phyloP scores from a whole-genome alignment of 2,797 vertebrate species.

The Uromys caudimaculatus region DNA sequence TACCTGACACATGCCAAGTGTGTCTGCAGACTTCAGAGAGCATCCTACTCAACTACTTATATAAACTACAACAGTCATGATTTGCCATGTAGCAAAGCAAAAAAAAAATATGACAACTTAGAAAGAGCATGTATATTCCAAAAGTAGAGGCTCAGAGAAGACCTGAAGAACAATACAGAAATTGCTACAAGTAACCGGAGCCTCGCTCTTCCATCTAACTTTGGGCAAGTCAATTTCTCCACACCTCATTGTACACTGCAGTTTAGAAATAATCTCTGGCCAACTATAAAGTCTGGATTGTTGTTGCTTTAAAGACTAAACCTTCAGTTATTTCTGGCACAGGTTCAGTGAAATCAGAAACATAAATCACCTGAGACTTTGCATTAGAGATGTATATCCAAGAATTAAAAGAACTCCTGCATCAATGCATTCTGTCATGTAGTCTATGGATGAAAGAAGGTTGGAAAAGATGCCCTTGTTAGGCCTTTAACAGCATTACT shows the following conservation, averaged over 20 bases:
- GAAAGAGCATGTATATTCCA: not conserved
- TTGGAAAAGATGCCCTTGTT: not conserved
- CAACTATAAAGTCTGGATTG: not conserved
- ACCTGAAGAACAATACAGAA: not conserved
- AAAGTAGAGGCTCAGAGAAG: not conserved
- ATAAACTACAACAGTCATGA: not conserved
- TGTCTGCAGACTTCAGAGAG: not conserved
- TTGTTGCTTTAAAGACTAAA: not conserved
- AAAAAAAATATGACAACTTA: not conserved
- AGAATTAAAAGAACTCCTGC: not conserved
- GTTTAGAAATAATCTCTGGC: not conserved
- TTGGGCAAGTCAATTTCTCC: not conserved
- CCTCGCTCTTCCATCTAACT: not conserved
- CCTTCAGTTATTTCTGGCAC: conserved; percentile 1
- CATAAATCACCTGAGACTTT: conserved; percentile 4
- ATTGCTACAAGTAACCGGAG: not conserved
- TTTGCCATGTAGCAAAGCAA: not conserved
- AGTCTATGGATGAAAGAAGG: not conserved
- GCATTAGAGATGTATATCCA: not conserved
- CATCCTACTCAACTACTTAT: not conserved
- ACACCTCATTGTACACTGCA: not conserved
- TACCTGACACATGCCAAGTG: not conserved
- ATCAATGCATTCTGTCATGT: not conserved
- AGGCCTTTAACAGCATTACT: not conserved
- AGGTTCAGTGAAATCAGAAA: conserved; percentile 20